These are phyloP conservation scores for Grammomys dolichurus DNA, from an alignment of 2,113 vertebrate species.

Conservation along the genomic window DNA sequence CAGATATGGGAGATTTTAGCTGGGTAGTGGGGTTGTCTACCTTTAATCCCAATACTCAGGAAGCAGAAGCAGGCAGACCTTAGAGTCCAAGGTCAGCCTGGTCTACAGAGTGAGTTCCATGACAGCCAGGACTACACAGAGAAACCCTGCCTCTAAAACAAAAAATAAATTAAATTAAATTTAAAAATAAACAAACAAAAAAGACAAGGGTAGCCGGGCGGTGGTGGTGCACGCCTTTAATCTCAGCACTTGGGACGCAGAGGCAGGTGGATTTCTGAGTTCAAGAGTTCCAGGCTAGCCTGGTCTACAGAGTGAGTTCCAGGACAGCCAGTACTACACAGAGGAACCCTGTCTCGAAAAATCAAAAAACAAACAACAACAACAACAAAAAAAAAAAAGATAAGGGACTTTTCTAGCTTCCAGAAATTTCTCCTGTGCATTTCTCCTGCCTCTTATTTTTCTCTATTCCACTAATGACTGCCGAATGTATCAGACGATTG, in stretches of 20 bases:
- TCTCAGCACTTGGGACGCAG: too few species aligned
- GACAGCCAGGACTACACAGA: background rate
- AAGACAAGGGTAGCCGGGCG: too few species aligned
- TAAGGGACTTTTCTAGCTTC: background rate
- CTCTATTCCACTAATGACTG: background rate
- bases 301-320: too few species aligned
- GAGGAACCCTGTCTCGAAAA: too few species aligned
- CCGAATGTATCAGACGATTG: background rate
- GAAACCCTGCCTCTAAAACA: background rate
- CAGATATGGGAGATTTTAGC: background rate
- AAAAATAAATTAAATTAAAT: background rate
- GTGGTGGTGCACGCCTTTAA: too few species aligned
- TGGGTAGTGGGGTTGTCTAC: background rate
- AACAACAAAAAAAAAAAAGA: too few species aligned
- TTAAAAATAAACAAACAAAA: background rate
- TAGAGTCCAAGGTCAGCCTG: background rate
- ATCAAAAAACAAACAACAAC: too few species aligned
- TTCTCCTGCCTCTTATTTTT: background rate
- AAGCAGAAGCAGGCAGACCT: background rate
- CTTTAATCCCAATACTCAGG: background rate
- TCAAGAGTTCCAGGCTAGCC: too few species aligned
- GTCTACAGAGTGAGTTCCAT: background rate
- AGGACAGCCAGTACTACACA: too few species aligned
- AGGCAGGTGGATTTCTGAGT: too few species aligned
- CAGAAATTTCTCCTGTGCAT: background rate